Evolutionary conservation across 2,888 invertebrate species (phyloP).

Genomic region (Embidobia sp.): DNA sequence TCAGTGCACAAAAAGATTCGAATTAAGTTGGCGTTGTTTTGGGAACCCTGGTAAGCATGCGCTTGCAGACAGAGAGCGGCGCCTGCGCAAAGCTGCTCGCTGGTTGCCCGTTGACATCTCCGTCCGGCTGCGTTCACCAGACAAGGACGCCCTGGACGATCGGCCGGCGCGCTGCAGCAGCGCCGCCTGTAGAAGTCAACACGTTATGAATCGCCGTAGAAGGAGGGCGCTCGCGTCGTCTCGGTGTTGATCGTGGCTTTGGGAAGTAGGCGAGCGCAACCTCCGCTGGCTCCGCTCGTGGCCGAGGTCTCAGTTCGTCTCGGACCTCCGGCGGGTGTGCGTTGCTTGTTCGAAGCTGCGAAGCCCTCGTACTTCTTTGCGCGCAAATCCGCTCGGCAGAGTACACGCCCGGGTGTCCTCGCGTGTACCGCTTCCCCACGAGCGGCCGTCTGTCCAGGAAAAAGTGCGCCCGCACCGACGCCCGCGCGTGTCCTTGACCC

Average conservation of each 20-base stretch:
- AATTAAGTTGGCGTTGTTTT: too few species aligned
- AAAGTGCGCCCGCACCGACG: not conserved
- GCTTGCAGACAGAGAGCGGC: too few species aligned
- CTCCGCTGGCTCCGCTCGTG: not conserved
- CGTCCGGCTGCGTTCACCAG: too few species aligned
- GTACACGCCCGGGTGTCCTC: not conserved
- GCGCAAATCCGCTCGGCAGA: slow-evolving; percentile 2
- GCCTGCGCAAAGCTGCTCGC: too few species aligned
- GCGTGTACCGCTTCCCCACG: not conserved
- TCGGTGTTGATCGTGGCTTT: not conserved
- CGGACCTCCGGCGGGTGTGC: slow-evolving; percentile 51
- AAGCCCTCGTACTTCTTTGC: not conserved
- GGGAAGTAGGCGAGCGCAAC: slow-evolving; percentile 4
- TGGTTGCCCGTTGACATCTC: too few species aligned
- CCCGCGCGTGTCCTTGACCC: slow-evolving; percentile 40
- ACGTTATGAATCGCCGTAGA: too few species aligned
- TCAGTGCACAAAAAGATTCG: too few species aligned
- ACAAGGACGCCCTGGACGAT: too few species aligned
- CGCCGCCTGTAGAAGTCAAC: too few species aligned
- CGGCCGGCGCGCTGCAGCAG: too few species aligned
- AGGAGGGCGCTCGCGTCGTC: slow-evolving; percentile 23
- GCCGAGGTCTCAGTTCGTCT: slow-evolving; percentile 48
- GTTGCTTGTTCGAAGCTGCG: slow-evolving; percentile 2
- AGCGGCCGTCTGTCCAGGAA: too few species aligned
- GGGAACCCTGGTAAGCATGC: too few species aligned